Percentiles rank a stretch among this genome's conserved stretches.
phyloP scores from a whole-genome alignment of 2,888 invertebrate genomes.

The Syrphus vitripennis region DNA sequence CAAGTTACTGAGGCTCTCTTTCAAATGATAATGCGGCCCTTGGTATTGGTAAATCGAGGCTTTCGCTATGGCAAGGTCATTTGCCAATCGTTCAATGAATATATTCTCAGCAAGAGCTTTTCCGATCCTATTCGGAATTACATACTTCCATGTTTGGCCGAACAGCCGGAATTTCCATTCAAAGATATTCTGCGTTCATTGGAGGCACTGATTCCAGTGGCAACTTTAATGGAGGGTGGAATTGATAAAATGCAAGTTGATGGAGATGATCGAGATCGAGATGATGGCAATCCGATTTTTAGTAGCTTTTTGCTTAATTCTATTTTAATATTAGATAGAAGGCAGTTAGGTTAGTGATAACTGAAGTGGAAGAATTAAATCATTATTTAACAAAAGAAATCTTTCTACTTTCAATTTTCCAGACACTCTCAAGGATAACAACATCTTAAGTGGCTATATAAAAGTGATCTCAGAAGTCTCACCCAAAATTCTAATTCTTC shows the following conservation, averaged over 20 bases:
- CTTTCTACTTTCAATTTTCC: background rate
- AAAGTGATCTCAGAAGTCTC: constrained; percentile 79
- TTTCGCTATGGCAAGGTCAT: constrained; percentile 74
- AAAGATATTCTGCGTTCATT: constrained; percentile 82
- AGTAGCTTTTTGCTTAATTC: constrained; percentile 79
- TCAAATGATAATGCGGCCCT: constrained; percentile 89
- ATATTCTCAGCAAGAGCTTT: constrained; percentile 86
- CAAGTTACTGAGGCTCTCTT: constrained; percentile 88
- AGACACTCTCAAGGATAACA: constrained; percentile 75
- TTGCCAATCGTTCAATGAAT: constrained; percentile 83
- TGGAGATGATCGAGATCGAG: constrained; percentile 23
- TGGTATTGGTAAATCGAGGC: constrained; percentile 82
- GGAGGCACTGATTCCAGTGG: constrained; percentile 73
- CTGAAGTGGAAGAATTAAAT: too few relatives aligned
- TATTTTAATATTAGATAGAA: constrained; percentile 78
- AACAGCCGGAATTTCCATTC: constrained; percentile 82
- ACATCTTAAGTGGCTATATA: constrained; percentile 77
- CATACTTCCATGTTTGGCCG: constrained; percentile 86
- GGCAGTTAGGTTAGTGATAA: constrained; percentile 75
- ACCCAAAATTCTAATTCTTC: constrained; percentile 78
- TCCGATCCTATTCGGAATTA: constrained; percentile 87
- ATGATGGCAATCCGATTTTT: constrained; percentile 72
- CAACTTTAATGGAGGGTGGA: constrained; percentile 64
- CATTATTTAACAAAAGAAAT: too few relatives aligned
- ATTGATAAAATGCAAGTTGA: constrained; percentile 73